Percentiles rank a stretch among this genome's conserved stretches.
These are phyloP conservation scores for Sclerodermus sp. DNA, from an alignment of 2,888 invertebrate species.

Conservation along the genomic window DNA sequence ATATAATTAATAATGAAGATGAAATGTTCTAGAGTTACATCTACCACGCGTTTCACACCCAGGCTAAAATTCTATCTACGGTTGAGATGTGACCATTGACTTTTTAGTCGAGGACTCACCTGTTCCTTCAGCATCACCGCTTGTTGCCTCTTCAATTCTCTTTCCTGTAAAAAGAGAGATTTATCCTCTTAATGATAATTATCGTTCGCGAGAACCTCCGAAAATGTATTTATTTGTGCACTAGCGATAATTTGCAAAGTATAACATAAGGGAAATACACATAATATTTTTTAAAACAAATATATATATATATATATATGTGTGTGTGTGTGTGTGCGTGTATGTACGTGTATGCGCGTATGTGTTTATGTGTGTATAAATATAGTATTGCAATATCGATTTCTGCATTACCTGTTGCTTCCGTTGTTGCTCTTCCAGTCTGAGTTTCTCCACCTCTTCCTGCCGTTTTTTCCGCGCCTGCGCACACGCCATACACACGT, in stretches of 20 bases:
- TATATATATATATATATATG: too few species aligned
- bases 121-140: slow-evolving; percentile 88
- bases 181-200: not conserved
- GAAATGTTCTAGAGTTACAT: slow-evolving; percentile 6
- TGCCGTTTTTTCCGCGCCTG: slow-evolving; percentile 85
- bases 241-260: slow-evolving; percentile 9
- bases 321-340: too few species aligned
- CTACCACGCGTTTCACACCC: slow-evolving; percentile 28
- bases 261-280: not conserved
- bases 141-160: slow-evolving; percentile 88
- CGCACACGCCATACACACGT: slow-evolving; percentile 56
- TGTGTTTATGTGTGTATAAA: too few species aligned
- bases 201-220: not conserved
- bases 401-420: slow-evolving; percentile 74
- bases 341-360: too few species aligned
- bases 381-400: not conserved
- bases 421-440: slow-evolving; percentile 80
- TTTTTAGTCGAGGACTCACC: slow-evolving; percentile 62
- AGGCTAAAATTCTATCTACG: slow-evolving; percentile 25
- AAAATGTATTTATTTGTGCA: not conserved
- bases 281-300: not conserved
- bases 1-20: not conserved
- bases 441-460: slow-evolving; percentile 82
- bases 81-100: slow-evolving; percentile 5
- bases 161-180: slow-evolving; percentile 71